Evolutionary conservation across 2,113 vertebrate species (phyloP), one percentile per base, ranked within the genome.

Genomic region (Callithrix jacchus): DNA sequence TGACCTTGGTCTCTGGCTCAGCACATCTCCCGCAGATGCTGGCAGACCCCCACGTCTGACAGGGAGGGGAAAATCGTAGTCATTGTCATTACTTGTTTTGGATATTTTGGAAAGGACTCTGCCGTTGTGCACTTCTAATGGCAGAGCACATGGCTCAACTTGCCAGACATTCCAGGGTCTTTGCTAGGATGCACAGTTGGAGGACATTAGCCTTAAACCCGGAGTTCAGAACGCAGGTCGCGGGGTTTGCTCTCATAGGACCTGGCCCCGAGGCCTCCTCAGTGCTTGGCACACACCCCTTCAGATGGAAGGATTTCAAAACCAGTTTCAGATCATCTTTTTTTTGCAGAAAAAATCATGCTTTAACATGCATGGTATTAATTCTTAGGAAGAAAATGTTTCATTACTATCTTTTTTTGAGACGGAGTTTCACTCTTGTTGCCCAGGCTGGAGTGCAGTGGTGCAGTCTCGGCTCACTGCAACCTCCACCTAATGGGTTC

Each of bases 21-120:
- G 40, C 21, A 21, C 8, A 5, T 49, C 30, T 32, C 45, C 30
- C 0, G 17, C 0, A 20, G 45, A 49, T 5, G 6, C 45, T 6
- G 2, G 76, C 45, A 10, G 9, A 16, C 76, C 42, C 11, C 5
- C 0, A 30, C 2, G 17, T 47, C 32, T 49, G 6, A 20, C 45
- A 21, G 76, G 16, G 9, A 79, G 11, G 30, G 30, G 20, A 54
- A n/a, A 23, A 35, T 35, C 32, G 45, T 79, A 20, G 17, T 40
- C 8, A 3, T 40, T 45, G 11, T n/a, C 25, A 8, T 32, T 1
- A 10, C 49, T 37, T 35, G 11, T 49, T 16, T 10, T 18, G 32
- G 32, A 6, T 35, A 14, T 49, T 49, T 47, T 86, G 42, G 61
- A n/a, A 49, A 68, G 25, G 61, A 25, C 83, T 23, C 83, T 14